Evolutionary conservation across 2,113 vertebrate species (phyloP).

Genomic region (Silurus glanis): DNA sequence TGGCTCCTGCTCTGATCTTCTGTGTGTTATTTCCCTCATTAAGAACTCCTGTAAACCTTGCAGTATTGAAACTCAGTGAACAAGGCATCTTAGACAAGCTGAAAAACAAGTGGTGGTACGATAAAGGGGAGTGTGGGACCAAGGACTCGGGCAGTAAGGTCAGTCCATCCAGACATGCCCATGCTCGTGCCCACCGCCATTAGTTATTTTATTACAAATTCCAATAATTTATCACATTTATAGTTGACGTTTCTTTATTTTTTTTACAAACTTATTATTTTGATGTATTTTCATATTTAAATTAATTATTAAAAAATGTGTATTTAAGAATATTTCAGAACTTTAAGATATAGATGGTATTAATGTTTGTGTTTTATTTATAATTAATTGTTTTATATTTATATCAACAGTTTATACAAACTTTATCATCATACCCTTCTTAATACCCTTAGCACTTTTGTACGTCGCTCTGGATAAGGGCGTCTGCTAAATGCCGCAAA

Average conservation of each 20-base stretch:
- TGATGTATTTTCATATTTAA: not conserved
- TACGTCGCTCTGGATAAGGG: too few species aligned
- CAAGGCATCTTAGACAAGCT: conserved; percentile 99
- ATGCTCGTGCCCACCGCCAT: too few species aligned
- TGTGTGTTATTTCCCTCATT: conserved; percentile 99
- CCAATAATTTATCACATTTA: too few species aligned
- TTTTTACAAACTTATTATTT: not conserved
- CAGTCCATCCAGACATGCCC: conserved; percentile 71
- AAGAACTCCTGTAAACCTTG: conserved; percentile 99
- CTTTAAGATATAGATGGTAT: not conserved
- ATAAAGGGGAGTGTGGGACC: conserved; percentile 97
- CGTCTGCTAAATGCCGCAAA: too few species aligned
- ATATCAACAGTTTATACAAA: too few species aligned
- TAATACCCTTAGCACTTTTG: too few species aligned
- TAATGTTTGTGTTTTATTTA: too few species aligned
- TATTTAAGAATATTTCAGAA: not conserved
- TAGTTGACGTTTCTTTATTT: not conserved
- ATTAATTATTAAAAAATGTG: not conserved
- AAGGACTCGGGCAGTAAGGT: conserved; percentile 99
- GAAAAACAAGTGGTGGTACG: conserved; percentile 99
- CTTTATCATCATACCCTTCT: not conserved
- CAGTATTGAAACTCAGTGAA: conserved; percentile 99
- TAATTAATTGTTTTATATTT: too few species aligned
- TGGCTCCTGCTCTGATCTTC: conserved; percentile 94
- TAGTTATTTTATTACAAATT: too few species aligned